phyloP scores from a whole-genome alignment of 2,888 invertebrate genomes.

The Synergus laeviventris region DNA sequence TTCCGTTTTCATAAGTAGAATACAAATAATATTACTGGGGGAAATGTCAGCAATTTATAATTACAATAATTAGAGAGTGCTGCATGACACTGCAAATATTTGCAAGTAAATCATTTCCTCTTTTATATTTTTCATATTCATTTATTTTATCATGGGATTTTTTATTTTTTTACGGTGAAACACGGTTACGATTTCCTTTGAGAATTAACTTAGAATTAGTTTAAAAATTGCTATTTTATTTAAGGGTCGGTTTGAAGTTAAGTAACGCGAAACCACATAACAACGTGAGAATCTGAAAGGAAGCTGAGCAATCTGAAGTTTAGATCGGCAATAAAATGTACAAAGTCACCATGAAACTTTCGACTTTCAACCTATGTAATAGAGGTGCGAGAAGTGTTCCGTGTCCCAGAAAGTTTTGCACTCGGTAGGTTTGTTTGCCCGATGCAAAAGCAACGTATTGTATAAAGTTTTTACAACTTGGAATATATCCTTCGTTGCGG shows the following conservation, averaged over 20 bases:
- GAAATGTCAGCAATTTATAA: not conserved
- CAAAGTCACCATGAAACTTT: slow-evolving; percentile 28
- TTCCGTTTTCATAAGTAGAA: not conserved
- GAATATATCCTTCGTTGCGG: slow-evolving; percentile 7
- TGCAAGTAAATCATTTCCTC: no score
- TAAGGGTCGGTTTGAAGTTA: not conserved
- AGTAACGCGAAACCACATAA: not conserved
- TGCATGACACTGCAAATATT: not conserved
- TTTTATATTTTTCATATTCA: no score
- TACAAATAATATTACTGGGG: not conserved
- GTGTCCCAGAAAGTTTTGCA: slow-evolving; percentile 24
- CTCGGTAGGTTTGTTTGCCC: slow-evolving; percentile 18
- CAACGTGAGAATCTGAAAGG: slow-evolving; percentile 3
- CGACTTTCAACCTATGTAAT: not conserved
- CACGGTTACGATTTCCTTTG: no score
- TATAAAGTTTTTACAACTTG: slow-evolving; percentile 23
- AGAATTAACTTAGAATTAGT: no score
- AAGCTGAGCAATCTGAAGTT: not conserved
- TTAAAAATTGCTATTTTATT: no score
- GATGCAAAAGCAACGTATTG: slow-evolving; percentile 23
- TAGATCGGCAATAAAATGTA: slow-evolving; percentile 23
- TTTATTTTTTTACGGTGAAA: no score
- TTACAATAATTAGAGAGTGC: not conserved
- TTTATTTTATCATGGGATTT: no score
- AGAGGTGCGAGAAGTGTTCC: slow-evolving; percentile 26